Percentiles rank a stretch among this genome's conserved stretches.
phyloP scores from a whole-genome alignment of 2,888 invertebrate genomes.

The Dolomedes plantarius region DNA sequence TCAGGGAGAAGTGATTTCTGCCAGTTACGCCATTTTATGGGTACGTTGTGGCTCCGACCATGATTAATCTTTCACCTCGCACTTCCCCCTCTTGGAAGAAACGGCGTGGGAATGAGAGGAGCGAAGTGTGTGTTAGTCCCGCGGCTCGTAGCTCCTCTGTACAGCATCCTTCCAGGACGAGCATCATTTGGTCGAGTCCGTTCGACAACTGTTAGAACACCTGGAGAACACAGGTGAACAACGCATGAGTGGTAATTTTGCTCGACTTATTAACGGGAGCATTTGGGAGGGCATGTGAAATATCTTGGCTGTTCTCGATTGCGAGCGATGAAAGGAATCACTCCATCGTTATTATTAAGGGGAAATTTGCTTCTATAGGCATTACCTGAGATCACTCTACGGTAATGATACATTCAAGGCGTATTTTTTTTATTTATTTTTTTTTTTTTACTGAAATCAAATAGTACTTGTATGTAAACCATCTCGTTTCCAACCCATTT shows the following conservation, averaged over 20 bases:
- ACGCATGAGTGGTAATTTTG: neutral
- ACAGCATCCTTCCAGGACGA: constrained; percentile 24
- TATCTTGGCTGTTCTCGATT: too few species aligned
- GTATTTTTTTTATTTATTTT: too few species aligned
- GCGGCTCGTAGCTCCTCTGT: constrained; percentile 6
- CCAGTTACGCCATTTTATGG: constrained; percentile 64
- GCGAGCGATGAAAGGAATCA: neutral
- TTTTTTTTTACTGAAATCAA: too few species aligned
- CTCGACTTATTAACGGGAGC: neutral
- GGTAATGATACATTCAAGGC: too few species aligned
- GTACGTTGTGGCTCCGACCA: constrained; percentile 54
- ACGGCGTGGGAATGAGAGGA: constrained; percentile 47
- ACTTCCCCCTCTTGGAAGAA: constrained; percentile 20
- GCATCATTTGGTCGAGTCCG: neutral
- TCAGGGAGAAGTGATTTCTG: constrained; percentile 63
- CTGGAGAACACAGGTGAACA: neutral
- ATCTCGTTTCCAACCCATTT: too few species aligned
- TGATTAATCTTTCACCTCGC: constrained; percentile 63
- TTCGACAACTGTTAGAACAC: constrained; percentile 34
- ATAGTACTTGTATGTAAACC: too few species aligned
- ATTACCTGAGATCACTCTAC: too few species aligned
- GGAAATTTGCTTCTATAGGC: too few species aligned
- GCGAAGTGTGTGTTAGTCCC: too few species aligned
- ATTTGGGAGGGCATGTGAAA: neutral
- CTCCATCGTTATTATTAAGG: too few species aligned